Percentiles rank a stretch among this genome's conserved stretches.
These are phyloP conservation scores for Incurvaria masculella DNA, from an alignment of 2,888 invertebrate genomes.

Conservation along the genomic window DNA sequence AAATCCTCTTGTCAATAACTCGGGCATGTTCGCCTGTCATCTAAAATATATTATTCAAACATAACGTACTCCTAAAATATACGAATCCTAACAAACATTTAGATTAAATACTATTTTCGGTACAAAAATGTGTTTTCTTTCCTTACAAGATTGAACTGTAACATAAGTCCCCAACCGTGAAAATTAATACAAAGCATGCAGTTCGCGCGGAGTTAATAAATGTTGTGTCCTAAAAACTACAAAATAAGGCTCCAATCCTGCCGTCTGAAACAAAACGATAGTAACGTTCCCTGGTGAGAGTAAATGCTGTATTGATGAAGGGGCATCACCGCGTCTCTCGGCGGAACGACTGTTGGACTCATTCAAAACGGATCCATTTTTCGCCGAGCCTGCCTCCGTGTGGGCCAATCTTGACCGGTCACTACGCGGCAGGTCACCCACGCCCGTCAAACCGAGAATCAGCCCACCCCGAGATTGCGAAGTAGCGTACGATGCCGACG, in stretches of 20 bases:
- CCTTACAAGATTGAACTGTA: too few species aligned
- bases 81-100: background rate
- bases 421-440: conserved; percentile 61
- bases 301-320: conserved; percentile 28
- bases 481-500: conserved; percentile 72
- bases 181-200: too few species aligned
- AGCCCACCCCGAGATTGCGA: conserved; percentile 67
- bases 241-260: too few species aligned
- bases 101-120: background rate
- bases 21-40: too few species aligned
- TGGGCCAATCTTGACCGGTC: conserved; percentile 57
- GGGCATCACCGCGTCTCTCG: conserved; percentile 26
- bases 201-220: too few species aligned
- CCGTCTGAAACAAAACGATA: too few species aligned
- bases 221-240: too few species aligned
- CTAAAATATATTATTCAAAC: background rate
- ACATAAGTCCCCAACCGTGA: too few species aligned
- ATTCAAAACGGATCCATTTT: conserved; percentile 51
- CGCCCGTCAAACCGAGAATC: conserved; percentile 68
- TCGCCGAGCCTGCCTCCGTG: conserved; percentile 48
- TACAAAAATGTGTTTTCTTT: background rate
- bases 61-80: background rate
- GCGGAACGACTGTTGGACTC: conserved; percentile 45
- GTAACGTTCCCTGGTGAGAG: background rate
- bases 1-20: background rate